Evolutionary conservation across 2,888 invertebrate species (phyloP).

Genomic region (Trichogramma dendrolimi): DNA sequence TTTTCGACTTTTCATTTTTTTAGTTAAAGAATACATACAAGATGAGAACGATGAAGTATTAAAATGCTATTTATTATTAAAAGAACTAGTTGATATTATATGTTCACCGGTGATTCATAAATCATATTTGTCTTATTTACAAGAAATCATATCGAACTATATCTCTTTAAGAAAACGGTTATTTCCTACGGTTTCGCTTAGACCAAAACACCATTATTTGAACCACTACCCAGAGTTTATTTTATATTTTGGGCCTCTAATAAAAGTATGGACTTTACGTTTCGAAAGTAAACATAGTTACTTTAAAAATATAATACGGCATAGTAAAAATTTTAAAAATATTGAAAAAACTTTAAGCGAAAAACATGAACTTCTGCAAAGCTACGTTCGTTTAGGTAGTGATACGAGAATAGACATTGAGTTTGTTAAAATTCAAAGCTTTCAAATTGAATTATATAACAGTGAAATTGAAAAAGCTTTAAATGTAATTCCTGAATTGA

Average conservation of each 20-base stretch:
- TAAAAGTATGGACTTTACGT: conserved; percentile 31
- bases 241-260: conserved; percentile 27
- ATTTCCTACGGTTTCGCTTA: conserved; percentile 19
- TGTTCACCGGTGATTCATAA: conserved; percentile 30
- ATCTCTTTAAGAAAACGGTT: conserved; percentile 20
- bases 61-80: conserved; percentile 23
- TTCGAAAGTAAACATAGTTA: conserved; percentile 37
- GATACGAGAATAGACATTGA: conserved; percentile 13
- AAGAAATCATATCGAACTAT: conserved; percentile 24
- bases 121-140: conserved; percentile 21
- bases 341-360: conserved; percentile 14
- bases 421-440: conserved; percentile 4
- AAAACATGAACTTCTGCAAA: conserved; percentile 26
- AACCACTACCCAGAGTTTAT: conserved; percentile 28
- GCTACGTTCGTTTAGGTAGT: conserved; percentile 19
- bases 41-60: conserved; percentile 26
- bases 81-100: conserved; percentile 32
- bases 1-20: conserved; percentile 21
- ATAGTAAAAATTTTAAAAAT: conserved; percentile 28
- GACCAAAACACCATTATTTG: conserved; percentile 31
- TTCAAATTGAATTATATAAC: conserved; percentile 14
- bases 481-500: not conserved
- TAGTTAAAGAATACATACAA: conserved; percentile 25
- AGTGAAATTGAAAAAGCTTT: conserved; percentile 11
- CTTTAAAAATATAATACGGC: conserved; percentile 29